A percentile compares a stretch with the other conserved stretches of the same genome.
These are phyloP conservation scores for Ginglymostoma cirratum DNA, from an alignment of 2,113 vertebrate species.

Conservation along the genomic window DNA sequence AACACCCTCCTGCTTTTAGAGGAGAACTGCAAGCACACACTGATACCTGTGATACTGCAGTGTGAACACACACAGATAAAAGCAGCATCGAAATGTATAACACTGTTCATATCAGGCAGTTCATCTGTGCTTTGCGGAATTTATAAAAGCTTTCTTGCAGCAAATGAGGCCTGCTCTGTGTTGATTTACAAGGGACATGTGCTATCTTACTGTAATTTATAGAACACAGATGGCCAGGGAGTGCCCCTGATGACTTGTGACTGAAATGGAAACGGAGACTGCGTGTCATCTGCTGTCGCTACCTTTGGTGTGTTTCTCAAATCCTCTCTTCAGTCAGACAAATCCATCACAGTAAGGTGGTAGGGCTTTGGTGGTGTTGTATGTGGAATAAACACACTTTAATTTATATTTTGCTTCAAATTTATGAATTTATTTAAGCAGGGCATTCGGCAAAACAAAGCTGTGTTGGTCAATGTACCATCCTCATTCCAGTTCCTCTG, in stretches of 20 bases:
- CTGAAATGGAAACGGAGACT: conserved; percentile 60
- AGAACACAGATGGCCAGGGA: conserved; percentile 63
- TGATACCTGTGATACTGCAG: not conserved
- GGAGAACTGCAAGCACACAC: not conserved
- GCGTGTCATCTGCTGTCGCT: conserved; percentile 56
- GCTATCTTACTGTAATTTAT: conserved; percentile 69
- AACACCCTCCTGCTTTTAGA: not conserved
- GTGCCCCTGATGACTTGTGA: conserved; percentile 62
- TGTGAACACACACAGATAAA: conserved; percentile 9
- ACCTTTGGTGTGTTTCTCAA: conserved; percentile 54
- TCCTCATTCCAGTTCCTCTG: not conserved
- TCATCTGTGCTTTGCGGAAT: conserved; percentile 68
- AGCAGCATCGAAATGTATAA: conserved; percentile 55
- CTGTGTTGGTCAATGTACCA: not conserved
- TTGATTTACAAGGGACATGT: conserved; percentile 71
- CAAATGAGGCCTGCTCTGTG: conserved; percentile 61
- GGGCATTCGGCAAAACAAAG: not conserved
- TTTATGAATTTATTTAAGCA: not conserved
- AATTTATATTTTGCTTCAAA: conserved; percentile 8
- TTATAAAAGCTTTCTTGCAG: conserved; percentile 68
- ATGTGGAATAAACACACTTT: not conserved
- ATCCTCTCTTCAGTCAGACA: conserved; percentile 46
- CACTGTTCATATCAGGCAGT: conserved; percentile 58
- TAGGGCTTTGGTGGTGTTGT: not conserved
- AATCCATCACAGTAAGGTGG: conserved; percentile 40